Evolutionary conservation across 2,888 invertebrate genomes (phyloP).

Genomic region (Punctoribates punctum): DNA sequence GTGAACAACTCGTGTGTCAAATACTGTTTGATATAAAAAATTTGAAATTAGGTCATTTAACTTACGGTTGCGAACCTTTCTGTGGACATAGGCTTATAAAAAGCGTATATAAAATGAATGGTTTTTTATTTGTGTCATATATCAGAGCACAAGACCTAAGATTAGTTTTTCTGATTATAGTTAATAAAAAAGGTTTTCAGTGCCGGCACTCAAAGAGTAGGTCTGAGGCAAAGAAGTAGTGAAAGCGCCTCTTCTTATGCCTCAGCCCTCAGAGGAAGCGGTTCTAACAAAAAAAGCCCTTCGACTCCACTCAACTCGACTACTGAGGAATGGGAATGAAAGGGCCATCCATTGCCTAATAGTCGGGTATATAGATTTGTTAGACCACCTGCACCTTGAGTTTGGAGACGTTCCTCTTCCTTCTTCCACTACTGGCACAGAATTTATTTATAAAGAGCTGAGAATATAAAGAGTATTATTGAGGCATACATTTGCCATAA

Average conservation of each 20-base stretch:
- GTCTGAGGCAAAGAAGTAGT: neutral
- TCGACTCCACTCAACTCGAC: constrained; percentile 20
- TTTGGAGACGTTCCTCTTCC: constrained; percentile 23
- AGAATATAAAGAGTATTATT: neutral
- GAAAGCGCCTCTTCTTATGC: constrained; percentile 24
- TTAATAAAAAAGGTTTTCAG: neutral
- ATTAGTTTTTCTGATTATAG: constrained; percentile 20
- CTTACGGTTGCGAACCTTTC: neutral
- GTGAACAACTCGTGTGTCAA: constrained; percentile 15
- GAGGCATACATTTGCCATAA: constrained; percentile 22
- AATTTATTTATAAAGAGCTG: neutral
- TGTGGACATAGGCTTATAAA: constrained; percentile 32
- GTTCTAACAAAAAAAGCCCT: neutral
- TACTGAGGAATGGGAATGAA: neutral
- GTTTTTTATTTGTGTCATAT: constrained; percentile 13
- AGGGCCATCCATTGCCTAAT: constrained; percentile 26
- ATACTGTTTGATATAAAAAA: constrained; percentile 18
- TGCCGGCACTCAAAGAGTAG: neutral
- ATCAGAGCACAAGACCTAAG: constrained; percentile 9
- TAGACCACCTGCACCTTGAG: constrained; percentile 22
- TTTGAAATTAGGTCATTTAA: constrained; percentile 23
- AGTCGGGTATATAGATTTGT: neutral
- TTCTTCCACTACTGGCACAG: constrained; percentile 31
- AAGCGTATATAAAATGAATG: neutral
- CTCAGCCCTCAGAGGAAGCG: constrained; percentile 3